Evolutionary conservation across 2,888 invertebrate genomes (phyloP).

Genomic region (Ophion slaviceki): DNA sequence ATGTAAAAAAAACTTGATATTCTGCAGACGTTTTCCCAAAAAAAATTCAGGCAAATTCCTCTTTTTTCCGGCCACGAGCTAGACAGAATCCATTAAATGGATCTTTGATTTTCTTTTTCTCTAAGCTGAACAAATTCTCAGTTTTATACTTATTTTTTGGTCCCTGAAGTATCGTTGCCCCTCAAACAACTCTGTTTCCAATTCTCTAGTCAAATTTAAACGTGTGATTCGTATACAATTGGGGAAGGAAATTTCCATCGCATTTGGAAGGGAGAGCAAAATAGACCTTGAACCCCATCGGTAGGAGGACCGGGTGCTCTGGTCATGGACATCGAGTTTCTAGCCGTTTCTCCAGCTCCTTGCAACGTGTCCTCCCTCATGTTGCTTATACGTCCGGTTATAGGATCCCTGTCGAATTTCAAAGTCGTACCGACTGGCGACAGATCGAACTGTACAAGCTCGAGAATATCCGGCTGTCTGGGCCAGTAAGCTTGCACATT

Average conservation of each 20-base stretch:
- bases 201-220: not conserved
- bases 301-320: conserved; percentile 90
- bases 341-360: conserved; percentile 87
- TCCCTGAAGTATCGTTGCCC: not conserved
- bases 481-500: conserved; percentile 89
- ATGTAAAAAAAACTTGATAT: too few species aligned
- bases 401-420: conserved; percentile 88
- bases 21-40: too few species aligned
- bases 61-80: too few species aligned
- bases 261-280: not conserved
- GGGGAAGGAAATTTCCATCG: not conserved
- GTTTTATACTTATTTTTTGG: too few species aligned
- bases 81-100: too few species aligned
- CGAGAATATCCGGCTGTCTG: conserved; percentile 85
- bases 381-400: conserved; percentile 90
- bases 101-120: too few species aligned
- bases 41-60: too few species aligned
- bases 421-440: conserved; percentile 85
- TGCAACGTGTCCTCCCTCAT: conserved; percentile 87
- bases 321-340: conserved; percentile 91
- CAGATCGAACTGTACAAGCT: conserved; percentile 84
- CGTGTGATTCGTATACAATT: not conserved
- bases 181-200: not conserved
- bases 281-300: conserved; percentile 88
- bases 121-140: too few species aligned